Base-by-base conservation (phyloP, 2,113 vertebrate genomes). In the Alaudala cheleensis region DNA sequence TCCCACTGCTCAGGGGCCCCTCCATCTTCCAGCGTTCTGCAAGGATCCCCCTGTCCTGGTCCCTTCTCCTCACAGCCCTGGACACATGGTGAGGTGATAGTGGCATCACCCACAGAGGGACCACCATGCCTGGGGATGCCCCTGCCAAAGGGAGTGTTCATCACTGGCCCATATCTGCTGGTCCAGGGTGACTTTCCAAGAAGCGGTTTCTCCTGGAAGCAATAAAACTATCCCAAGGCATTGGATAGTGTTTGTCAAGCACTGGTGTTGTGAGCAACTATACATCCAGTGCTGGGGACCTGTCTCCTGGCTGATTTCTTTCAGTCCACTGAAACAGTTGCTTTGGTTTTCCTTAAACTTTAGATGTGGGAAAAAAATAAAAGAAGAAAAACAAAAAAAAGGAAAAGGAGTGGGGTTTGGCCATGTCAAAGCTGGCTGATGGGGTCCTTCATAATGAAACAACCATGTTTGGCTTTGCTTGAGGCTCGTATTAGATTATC, bases 401-500 rank as follows among this genome's bases (percentile, higher is more conserved):
- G 45, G 37, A 79, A 74, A 56, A 56, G 25, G 54, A 71, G 44
- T 15, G n/a, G 60, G 73, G 10, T 78, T 74, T 94, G 61, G 76
- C 71, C 56, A 51, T 0, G 40, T 83, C 86, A 92, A 90, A 90
- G 45, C 64, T 73, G 86, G 62, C 71, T 93, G 71, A 54, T 70
- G 71, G 77, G 21, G 64, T 82, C 42, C 29, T 80, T 93, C 64
- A 22, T 92, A 94, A 90, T 78, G 37, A 93, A 92, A 92, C 29
- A 94, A 92, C 88, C 54, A 42, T 94, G 79, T 90, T 44, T 95
- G 86, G 90, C 92, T 94, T 88, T 93, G 33, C 71, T 90, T 22
- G 45, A 83, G 82, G 64, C 33, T 96, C 57, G 13, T 80, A 58
- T 83, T 81, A 93, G 76, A 90, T 96, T 96, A 92, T 95, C 92